Evolutionary conservation across 2,888 invertebrate species (phyloP).

Genomic region (Argynnis bischoffii): DNA sequence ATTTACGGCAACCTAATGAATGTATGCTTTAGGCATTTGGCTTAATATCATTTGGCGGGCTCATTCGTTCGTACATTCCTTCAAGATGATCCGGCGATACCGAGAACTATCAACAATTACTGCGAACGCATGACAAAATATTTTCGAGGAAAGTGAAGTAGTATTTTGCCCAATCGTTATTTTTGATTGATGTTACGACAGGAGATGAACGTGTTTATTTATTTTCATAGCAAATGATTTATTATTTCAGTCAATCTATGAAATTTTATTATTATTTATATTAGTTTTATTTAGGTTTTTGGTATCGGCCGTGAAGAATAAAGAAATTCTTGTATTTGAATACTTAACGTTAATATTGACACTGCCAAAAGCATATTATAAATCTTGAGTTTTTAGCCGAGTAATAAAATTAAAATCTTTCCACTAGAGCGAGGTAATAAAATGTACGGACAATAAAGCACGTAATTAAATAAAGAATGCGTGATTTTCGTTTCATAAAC

Average conservation of each 20-base stretch:
- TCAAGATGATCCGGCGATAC: constrained; percentile 19
- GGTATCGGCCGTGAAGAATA: no score
- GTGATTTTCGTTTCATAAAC: constrained; percentile 19
- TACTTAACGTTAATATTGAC: background rate
- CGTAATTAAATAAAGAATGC: constrained; percentile 18
- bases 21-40: constrained; percentile 16
- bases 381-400: constrained; percentile 13
- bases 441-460: constrained; percentile 10
- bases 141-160: constrained; percentile 7
- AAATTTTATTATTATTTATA: background rate
- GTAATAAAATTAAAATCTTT: constrained; percentile 22
- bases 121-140: constrained; percentile 17
- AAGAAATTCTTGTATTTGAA: no score
- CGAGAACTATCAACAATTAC: constrained; percentile 27
- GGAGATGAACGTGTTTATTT: background rate
- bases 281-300: no score
- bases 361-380: constrained; percentile 4
- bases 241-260: background rate
- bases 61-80: constrained; percentile 23
- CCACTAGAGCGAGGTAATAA: constrained; percentile 10
- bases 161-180: background rate
- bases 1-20: background rate
- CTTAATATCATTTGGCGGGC: constrained; percentile 21
- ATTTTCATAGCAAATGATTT: constrained; percentile 4
- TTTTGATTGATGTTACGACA: constrained; percentile 4